These are phyloP conservation scores for Heliconius cydno DNA, from an alignment of 2,888 invertebrate genomes.

Conservation along the genomic window DNA sequence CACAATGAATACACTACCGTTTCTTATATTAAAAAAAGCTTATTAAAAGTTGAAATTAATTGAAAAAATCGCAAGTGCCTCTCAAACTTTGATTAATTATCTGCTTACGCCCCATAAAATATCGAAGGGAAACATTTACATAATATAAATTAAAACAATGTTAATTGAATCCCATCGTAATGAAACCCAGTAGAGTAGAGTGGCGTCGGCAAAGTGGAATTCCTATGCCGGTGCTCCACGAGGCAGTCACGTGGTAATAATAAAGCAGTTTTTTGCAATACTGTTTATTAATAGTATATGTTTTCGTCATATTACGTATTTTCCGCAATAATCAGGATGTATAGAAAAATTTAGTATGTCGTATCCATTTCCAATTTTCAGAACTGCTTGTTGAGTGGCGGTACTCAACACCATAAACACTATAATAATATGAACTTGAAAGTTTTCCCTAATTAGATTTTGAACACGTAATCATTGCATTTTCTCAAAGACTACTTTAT, in stretches of 20 bases:
- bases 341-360: no score
- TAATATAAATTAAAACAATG: constrained; percentile 49
- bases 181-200: constrained; percentile 38
- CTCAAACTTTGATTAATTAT: constrained; percentile 42
- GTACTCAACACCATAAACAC: no score
- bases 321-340: no score
- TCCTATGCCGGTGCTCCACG: constrained; percentile 34
- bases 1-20: no score
- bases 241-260: constrained; percentile 33
- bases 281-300: neutral
- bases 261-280: neutral
- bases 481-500: no score
- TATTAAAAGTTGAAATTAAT: constrained; percentile 8
- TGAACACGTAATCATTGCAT: no score
- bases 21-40: constrained; percentile 1
- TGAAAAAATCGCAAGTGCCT: constrained; percentile 21
- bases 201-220: constrained; percentile 44
- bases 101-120: constrained; percentile 46
- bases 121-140: constrained; percentile 46
- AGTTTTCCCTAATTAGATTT: no score
- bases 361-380: no score
- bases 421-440: no score
- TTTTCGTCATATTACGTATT: neutral
- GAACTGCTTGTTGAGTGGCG: no score
- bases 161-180: constrained; percentile 48